Evolutionary conservation across 2,888 invertebrate species (phyloP).

Genomic region (Volucella inflata): DNA sequence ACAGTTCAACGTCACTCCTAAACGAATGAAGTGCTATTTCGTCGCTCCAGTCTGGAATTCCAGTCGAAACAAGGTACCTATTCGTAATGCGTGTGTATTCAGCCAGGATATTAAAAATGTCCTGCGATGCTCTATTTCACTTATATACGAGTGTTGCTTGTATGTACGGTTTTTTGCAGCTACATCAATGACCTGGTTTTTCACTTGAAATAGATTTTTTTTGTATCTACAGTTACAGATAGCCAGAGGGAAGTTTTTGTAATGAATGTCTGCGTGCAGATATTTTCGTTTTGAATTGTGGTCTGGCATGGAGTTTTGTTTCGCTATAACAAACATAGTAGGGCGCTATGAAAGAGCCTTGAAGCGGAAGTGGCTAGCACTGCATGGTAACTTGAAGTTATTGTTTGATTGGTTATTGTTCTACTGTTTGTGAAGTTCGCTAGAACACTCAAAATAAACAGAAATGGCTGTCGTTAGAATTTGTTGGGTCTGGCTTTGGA

Average conservation of each 20-base stretch:
- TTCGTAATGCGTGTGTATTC: slow-evolving; percentile 47
- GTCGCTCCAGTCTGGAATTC: slow-evolving; percentile 24
- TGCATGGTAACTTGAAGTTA: too few species aligned
- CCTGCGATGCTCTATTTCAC: slow-evolving; percentile 62
- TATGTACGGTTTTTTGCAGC: slow-evolving; percentile 32
- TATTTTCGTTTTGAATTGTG: too few species aligned
- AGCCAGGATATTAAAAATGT: slow-evolving; percentile 66
- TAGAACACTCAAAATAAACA: too few species aligned
- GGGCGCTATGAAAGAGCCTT: too few species aligned
- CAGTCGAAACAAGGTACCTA: slow-evolving; percentile 43
- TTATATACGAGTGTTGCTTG: slow-evolving; percentile 5
- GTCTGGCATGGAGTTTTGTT: too few species aligned
- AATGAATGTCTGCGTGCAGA: neutral
- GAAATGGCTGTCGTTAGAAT: too few species aligned
- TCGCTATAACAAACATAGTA: too few species aligned
- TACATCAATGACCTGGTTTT: slow-evolving; percentile 62
- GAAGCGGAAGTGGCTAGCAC: too few species aligned
- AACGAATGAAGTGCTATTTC: slow-evolving; percentile 43
- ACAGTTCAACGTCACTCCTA: slow-evolving; percentile 61
- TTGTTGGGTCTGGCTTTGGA: too few species aligned
- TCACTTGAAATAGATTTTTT: slow-evolving; percentile 1
- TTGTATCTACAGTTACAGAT: neutral
- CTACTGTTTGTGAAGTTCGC: too few species aligned
- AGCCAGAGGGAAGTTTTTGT: neutral
- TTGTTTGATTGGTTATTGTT: too few species aligned